phyloP scores from a whole-genome alignment of 2,888 invertebrate species.

The Ophion ellenae region DNA sequence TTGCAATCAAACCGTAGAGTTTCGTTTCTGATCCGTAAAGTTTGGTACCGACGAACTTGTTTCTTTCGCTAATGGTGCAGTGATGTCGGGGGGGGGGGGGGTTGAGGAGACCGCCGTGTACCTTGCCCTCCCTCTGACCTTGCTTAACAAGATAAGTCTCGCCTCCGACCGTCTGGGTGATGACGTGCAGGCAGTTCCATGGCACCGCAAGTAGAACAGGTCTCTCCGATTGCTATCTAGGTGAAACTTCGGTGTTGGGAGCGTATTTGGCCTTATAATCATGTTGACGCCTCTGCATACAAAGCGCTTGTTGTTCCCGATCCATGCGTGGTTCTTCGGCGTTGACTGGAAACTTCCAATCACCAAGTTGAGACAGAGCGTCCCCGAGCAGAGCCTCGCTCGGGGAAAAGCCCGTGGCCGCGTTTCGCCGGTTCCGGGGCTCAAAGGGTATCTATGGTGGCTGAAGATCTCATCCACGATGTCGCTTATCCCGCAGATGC shows the following conservation, averaged over 20 bases:
- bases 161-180: not conserved
- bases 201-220: not conserved
- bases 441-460: conserved; percentile 41
- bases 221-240: conserved; percentile 3
- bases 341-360: conserved; percentile 14
- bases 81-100: no score
- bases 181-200: not conserved
- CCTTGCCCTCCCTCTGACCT: no score
- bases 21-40: no score
- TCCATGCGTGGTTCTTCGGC: not conserved
- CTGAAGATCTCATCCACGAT: conserved; percentile 33
- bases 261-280: not conserved
- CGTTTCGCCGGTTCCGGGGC: conserved; percentile 34
- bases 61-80: no score
- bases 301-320: not conserved
- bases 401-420: conserved; percentile 26
- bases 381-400: conserved; percentile 36
- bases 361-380: conserved; percentile 14
- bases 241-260: not conserved
- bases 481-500: conserved; percentile 35
- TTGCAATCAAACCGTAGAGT: no score
- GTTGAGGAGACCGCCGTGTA: no score
- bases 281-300: not conserved
- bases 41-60: no score
- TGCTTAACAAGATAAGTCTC: no score